Percentiles rank a stretch among this genome's conserved stretches.
Evolutionary conservation across 2,797 vertebrate species (phyloP).

Genomic region (Antennarius maculatus): DNA sequence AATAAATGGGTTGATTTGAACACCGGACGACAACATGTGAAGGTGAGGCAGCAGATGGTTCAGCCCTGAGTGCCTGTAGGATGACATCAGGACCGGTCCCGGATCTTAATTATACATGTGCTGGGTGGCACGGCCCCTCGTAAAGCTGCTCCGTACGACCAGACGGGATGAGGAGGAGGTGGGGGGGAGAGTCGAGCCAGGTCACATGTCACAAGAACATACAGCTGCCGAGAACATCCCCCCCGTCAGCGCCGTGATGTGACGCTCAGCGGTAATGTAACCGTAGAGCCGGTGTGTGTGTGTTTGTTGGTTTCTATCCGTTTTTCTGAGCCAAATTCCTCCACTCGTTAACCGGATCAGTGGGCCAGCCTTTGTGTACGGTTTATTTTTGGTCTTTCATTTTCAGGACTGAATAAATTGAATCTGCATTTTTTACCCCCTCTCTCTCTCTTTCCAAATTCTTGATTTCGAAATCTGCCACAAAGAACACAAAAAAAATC

Average conservation of each 20-base stretch:
- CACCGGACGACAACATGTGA: constrained; percentile 5
- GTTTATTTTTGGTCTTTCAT: not conserved
- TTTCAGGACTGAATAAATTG: not conserved
- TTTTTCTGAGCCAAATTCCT: too few species aligned
- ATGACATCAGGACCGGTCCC: constrained; percentile 59
- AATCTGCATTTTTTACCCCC: not conserved
- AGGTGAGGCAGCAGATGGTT: constrained; percentile 54
- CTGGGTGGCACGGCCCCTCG: constrained; percentile 55
- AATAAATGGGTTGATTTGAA: not conserved
- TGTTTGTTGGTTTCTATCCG: too few species aligned
- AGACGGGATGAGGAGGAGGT: constrained; percentile 3
- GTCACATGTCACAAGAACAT: constrained; percentile 21
- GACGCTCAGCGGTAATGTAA: too few species aligned
- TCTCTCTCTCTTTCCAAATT: not conserved
- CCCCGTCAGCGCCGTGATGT: constrained; percentile 10
- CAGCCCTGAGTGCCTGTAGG: constrained; percentile 25
- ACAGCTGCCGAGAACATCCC: constrained; percentile 43
- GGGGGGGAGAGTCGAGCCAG: constrained; percentile 16
- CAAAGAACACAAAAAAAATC: not conserved
- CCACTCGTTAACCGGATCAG: too few species aligned
- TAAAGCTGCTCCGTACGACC: constrained; percentile 60
- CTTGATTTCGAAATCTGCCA: not conserved
- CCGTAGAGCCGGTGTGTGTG: too few species aligned
- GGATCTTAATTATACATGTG: constrained; percentile 72
- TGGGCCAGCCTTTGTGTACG: not conserved